These are phyloP conservation scores for Coelogynopora nodosa DNA, from an alignment of 2,888 invertebrate species.

Conservation along the genomic window DNA sequence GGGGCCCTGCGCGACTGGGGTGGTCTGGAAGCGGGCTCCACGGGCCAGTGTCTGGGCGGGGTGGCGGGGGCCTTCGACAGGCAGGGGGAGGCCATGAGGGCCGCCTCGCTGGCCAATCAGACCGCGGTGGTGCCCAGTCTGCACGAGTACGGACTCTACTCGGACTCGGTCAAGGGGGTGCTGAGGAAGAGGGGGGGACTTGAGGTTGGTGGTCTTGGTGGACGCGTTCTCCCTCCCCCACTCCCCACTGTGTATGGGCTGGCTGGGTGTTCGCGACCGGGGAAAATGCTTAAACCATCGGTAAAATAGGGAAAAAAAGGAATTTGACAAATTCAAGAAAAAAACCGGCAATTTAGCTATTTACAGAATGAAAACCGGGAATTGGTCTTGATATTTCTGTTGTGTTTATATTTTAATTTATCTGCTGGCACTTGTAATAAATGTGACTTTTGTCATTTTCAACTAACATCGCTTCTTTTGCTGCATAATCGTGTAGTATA, in stretches of 20 bases:
- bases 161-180: not conserved
- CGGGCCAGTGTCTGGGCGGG: not conserved
- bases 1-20: not conserved
- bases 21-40: not conserved
- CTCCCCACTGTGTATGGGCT: not conserved
- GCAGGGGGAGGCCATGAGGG: not conserved
- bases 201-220: not conserved
- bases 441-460: too few relatives aligned
- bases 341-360: too few relatives aligned
- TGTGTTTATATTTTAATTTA: too few relatives aligned
- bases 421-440: too few relatives aligned
- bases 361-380: too few relatives aligned
- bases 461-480: too few relatives aligned
- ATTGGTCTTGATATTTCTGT: too few relatives aligned
- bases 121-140: not conserved
- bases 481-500: too few relatives aligned
- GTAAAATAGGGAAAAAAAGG: too few relatives aligned
- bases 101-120: not conserved
- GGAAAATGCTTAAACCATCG: too few relatives aligned
- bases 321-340: too few relatives aligned
- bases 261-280: not conserved
- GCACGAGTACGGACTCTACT: slow-evolving; percentile 6
- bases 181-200: not conserved
- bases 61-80: not conserved
- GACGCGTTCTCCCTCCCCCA: too few relatives aligned